Base-by-base conservation (phyloP, 1,140 invertebrate species). In the fruit fly (Drosophila melanogaster) region DNA sequence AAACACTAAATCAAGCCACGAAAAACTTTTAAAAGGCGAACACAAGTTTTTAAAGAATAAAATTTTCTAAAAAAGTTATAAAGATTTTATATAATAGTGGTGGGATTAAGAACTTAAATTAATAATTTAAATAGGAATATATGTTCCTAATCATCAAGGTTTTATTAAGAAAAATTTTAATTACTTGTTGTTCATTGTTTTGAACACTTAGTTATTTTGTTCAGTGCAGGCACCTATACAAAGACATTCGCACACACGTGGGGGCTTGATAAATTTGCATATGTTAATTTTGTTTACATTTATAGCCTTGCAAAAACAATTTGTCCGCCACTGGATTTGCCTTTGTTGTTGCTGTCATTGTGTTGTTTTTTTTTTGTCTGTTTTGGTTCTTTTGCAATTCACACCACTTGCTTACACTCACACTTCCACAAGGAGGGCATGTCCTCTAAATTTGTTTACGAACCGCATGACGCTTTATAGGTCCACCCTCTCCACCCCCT, bases 231-330 rank as follows among this genome's bases (percentile, higher is more conserved):
- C 44, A 58, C 44, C 22, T 54, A n/a, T 14, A 43, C 24, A 30
- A 14, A 61, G 59, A 58, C 50, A 65, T 53, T 65, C 40, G 60
- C 56, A 61, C 74, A 74, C 67, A 80, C 61, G 66, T 17, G 66
- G 74, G 77, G 73, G 76, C 54, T 67, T 79, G 66, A 64, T 51
- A 83, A 77, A 87, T 87, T 87, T 87, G 76, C 83, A 87, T 89
- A 87, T 87, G 83, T 79, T 87, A 87, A 87, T 87, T 83, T 87
- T 87, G 83, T 86, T 86, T 86, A 86, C 83, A 83, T 86, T 87
- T 77, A 83, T 76, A 86, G 86, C 83, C 86, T 77, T 83, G 83
- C 84, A 89, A 83, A 86, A 87, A 79, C 75, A 87, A 87, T 87
- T 87, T 78, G 75, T 81, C 70, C 51, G 73, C 56, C 69, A 79